A percentile compares a stretch with the other conserved stretches of the same genome.
phyloP scores from a whole-genome alignment of 2,888 invertebrate species.

The Tortrix viridana region DNA sequence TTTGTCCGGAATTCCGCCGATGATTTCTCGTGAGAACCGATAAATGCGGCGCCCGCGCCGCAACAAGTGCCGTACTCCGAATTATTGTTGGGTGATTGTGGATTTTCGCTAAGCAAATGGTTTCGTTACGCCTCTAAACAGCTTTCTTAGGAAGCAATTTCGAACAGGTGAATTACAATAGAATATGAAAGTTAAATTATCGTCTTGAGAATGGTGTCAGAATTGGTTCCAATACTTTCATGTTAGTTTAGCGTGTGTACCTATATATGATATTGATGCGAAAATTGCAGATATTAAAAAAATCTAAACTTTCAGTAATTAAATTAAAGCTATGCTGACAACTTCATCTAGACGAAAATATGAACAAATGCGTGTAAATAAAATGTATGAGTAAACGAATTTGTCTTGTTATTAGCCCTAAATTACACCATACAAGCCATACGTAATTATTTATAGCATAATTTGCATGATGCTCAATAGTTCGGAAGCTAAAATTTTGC shows the following conservation, averaged over 20 bases:
- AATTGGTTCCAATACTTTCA: slow-evolving; percentile 50
- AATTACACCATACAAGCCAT: too few relatives aligned
- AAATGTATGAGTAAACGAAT: too few relatives aligned
- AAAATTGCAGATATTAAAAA: background rate
- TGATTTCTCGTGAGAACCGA: slow-evolving; percentile 81
- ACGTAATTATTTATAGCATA: too few relatives aligned
- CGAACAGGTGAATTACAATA: slow-evolving; percentile 51
- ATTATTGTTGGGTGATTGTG: slow-evolving; percentile 73
- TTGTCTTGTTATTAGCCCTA: too few relatives aligned
- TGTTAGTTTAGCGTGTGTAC: slow-evolving; percentile 45
- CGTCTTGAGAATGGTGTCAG: slow-evolving; percentile 74
- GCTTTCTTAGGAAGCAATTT: slow-evolving; percentile 73
- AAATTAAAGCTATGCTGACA: too few relatives aligned
- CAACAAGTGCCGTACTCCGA: slow-evolving; percentile 67
- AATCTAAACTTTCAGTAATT: too few relatives aligned
- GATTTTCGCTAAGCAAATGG: slow-evolving; percentile 78
- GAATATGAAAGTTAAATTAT: slow-evolving; percentile 55
- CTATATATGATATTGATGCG: slow-evolving; percentile 34
- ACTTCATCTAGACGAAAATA: too few relatives aligned
- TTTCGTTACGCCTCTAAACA: slow-evolving; percentile 73
- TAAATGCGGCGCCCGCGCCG: slow-evolving; percentile 49
- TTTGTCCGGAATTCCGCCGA: slow-evolving; percentile 68
- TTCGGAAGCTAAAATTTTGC: too few relatives aligned
- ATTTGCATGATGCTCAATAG: too few relatives aligned
- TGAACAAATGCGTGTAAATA: too few relatives aligned